A percentile compares a stretch with the other conserved stretches of the same genome.
Conservation (phyloP, 2,113 vertebrate genomes). For the Plectropomus leopardus region DNA sequence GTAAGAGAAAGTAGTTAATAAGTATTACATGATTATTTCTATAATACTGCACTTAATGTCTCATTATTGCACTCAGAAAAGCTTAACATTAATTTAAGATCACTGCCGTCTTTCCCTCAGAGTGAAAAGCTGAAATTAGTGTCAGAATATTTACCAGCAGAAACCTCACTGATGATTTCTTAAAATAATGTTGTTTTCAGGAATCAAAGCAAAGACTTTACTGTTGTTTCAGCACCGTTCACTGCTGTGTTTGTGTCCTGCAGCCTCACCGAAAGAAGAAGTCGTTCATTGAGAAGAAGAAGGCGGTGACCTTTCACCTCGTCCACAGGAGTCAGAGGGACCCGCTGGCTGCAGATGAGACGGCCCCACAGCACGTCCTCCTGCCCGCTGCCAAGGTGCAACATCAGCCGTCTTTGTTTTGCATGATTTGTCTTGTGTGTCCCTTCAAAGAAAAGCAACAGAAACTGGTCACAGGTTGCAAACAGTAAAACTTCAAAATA, state of each 20-base stretch:
- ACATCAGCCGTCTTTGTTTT: not conserved
- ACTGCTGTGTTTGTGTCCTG: constrained; percentile 28
- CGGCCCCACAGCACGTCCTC: constrained; percentile 94
- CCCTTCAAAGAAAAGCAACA: no score
- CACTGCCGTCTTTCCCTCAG: no score
- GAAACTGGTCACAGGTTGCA: no score
- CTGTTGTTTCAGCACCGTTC: not conserved
- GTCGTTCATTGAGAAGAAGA: constrained; percentile 97
- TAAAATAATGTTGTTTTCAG: not conserved
- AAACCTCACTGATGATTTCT: not conserved
- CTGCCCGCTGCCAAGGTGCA: constrained; percentile 86
- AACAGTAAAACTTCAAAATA: no score
- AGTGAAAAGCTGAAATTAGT: no score
- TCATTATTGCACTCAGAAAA: no score
- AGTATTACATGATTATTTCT: no score
- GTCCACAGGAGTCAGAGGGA: constrained; percentile 98
- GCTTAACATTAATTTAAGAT: no score
- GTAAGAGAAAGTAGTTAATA: no score
- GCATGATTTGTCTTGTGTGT: not conserved
- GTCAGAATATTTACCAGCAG: not conserved
- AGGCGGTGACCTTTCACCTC: constrained; percentile 94
- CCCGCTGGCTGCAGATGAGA: constrained; percentile 94
- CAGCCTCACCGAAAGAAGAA: constrained; percentile 98
- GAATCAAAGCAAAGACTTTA: not conserved
- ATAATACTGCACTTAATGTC: no score